A percentile compares a stretch with the other conserved stretches of the same genome.
phyloP scores from a whole-genome alignment of 2,113 vertebrate species.

The Oncorhynchus gorbuscha region DNA sequence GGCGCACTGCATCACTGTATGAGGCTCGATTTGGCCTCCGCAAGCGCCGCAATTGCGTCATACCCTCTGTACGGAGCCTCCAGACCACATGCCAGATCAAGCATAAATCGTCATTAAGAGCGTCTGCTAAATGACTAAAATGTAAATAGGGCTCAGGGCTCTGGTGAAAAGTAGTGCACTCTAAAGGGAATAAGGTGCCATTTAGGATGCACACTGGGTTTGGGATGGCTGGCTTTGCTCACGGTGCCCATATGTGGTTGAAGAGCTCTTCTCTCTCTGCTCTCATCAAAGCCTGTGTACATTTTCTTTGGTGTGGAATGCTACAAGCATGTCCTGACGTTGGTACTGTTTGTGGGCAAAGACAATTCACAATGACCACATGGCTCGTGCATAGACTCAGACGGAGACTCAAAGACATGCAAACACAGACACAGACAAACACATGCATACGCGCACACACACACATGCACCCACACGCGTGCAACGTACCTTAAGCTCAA shows the following conservation, averaged over 20 bases:
- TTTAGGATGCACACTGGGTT: no score
- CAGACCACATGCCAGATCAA: no score
- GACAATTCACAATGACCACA: background rate
- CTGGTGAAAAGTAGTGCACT: no score
- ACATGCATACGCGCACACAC: no score
- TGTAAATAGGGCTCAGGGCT: no score
- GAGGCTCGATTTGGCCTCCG: no score
- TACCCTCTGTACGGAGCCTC: no score
- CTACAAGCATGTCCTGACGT: background rate
- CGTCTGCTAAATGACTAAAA: no score
- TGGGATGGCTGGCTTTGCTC: background rate
- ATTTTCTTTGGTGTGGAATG: background rate
- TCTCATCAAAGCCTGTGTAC: conserved; percentile 5
- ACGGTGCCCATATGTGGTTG: background rate
- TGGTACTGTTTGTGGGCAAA: background rate
- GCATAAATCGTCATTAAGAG: no score
- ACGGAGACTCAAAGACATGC: background rate
- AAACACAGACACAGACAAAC: background rate
- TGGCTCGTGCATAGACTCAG: background rate
- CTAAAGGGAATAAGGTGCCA: no score
- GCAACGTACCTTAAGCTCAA: background rate
- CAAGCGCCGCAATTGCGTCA: no score
- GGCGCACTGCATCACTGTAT: no score
- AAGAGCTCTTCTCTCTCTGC: background rate
- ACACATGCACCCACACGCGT: background rate